Evolutionary conservation across 2,797 vertebrate species (phyloP).

Genomic region (Xiphophorus birchmanni): DNA sequence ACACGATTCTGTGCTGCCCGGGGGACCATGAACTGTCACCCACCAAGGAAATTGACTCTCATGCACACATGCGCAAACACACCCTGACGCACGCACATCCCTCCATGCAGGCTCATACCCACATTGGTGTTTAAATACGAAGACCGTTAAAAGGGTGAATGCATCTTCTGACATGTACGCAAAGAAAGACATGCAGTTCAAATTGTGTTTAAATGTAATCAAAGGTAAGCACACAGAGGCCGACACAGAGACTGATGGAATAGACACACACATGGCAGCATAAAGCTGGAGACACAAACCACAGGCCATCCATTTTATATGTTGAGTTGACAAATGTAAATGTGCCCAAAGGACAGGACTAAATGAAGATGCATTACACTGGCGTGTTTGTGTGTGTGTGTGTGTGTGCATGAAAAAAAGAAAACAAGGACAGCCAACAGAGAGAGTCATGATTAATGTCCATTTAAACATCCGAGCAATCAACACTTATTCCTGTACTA

Average conservation of each 20-base stretch:
- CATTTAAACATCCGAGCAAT: conserved; percentile 58
- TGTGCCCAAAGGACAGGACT: conserved; percentile 76
- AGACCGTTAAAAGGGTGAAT: conserved; percentile 6
- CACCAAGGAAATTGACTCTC: conserved; percentile 65
- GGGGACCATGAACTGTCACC: conserved; percentile 71
- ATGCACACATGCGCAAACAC: conserved; percentile 14
- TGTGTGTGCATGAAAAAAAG: conserved; percentile 9
- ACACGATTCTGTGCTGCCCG: conserved; percentile 63
- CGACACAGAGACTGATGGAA: conserved; percentile 40
- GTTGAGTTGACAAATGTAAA: conserved; percentile 78
- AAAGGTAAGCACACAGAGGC: conserved; percentile 37
- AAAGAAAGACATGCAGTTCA: conserved; percentile 1
- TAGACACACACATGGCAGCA: conserved; percentile 27
- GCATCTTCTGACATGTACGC: conserved; percentile 12
- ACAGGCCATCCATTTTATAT: conserved; percentile 67
- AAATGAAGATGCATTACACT: conserved; percentile 79
- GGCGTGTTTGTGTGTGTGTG: conserved; percentile 22
- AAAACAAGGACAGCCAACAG: conserved; percentile 19
- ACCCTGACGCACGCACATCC: background rate
- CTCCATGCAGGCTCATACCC: background rate
- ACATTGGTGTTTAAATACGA: conserved; percentile 14
- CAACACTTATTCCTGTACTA: conserved; percentile 33
- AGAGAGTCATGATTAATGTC: conserved; percentile 62
- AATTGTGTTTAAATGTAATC: conserved; percentile 34
- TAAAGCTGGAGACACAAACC: conserved; percentile 37